Base-by-base conservation (phyloP, 2,797 vertebrate species). In the Myiotriccus ornatus region DNA sequence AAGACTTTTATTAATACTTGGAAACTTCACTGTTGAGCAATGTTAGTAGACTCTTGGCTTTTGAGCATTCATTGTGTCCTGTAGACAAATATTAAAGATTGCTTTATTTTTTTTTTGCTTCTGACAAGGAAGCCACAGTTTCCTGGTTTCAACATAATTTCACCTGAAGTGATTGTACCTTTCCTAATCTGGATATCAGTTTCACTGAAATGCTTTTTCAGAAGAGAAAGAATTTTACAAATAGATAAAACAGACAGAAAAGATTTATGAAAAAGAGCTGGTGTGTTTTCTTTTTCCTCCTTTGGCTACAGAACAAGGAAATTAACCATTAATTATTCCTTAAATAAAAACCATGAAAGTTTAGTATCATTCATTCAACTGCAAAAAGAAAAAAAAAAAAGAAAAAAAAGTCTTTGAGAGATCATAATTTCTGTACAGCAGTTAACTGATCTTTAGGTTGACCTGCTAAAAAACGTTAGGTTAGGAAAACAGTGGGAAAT, bases 21-120 rank as follows among this genome's bases (percentile, higher is more conserved):
- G 34, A 65, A 95, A 90, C 50, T 63, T 85, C 47, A 49, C 2
- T 87, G 47, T 94, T 94, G 85, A 83, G 88, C 83, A 96, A 93
- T 75, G 23, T 93, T 75, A 80, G 69, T 56, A 56, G 24, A 64
- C 21, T 77, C 19, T 75, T 95, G 85, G 69, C 53, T 92, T 84
- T 67, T 57, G 37, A 50, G 34, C 52, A 49, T 32, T 90, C 60
- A 77, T 62, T 80, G 44, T 87, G 37, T 56, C 64, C 68, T 22
- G 4, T 22, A 79, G 53, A 78, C 52, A 95, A 96, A 96, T 65
- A 86, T 60, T 70, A 37, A 65, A 78, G 34, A 47, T 49, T 7
- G 27, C 1, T 8, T 77, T 46, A 6, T 46, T 46, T 44, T 20
- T 19, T 46, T 46, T 74, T 81, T 83, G 14, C 20, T 84, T 91